phyloP scores from a whole-genome alignment of 2,113 vertebrate genomes.

The Osmerus mordax region DNA sequence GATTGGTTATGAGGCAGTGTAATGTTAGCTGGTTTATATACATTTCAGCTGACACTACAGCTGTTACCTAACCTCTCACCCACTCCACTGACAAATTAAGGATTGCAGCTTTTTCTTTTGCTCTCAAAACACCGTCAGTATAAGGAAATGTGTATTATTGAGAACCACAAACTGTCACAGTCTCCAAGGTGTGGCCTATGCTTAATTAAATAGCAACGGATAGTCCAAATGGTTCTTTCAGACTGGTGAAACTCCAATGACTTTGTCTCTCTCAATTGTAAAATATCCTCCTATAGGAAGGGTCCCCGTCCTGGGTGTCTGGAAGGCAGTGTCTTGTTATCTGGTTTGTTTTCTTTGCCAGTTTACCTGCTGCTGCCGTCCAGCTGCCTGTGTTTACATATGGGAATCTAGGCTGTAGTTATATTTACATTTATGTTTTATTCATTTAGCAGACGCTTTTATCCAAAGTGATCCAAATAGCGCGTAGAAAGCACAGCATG shows the following conservation, averaged over 20 bases:
- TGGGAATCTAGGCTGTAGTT: neutral
- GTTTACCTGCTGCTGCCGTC: constrained; percentile 71
- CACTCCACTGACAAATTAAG: neutral
- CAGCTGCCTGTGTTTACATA: constrained; percentile 38
- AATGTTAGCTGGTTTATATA: constrained; percentile 82
- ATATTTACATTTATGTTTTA: too few species aligned
- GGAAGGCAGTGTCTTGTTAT: constrained; percentile 81
- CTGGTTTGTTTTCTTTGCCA: constrained; percentile 67
- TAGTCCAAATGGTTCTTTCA: too few species aligned
- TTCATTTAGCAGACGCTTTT: neutral
- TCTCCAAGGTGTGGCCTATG: too few species aligned
- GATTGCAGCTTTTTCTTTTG: neutral
- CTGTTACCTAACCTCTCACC: constrained; percentile 75
- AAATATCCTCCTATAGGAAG: neutral
- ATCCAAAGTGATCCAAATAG: too few species aligned
- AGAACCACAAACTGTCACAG: too few species aligned
- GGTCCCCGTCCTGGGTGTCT: constrained; percentile 47
- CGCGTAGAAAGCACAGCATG: too few species aligned
- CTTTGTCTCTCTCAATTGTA: neutral
- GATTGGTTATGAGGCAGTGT: constrained; percentile 84
- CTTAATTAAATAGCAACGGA: too few species aligned
- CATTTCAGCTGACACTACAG: constrained; percentile 58
- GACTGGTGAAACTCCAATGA: too few species aligned
- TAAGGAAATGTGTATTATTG: too few species aligned
- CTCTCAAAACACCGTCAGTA: too few species aligned